Conservation (phyloP, 2,888 invertebrate genomes). For the Tenthredo livida region DNA sequence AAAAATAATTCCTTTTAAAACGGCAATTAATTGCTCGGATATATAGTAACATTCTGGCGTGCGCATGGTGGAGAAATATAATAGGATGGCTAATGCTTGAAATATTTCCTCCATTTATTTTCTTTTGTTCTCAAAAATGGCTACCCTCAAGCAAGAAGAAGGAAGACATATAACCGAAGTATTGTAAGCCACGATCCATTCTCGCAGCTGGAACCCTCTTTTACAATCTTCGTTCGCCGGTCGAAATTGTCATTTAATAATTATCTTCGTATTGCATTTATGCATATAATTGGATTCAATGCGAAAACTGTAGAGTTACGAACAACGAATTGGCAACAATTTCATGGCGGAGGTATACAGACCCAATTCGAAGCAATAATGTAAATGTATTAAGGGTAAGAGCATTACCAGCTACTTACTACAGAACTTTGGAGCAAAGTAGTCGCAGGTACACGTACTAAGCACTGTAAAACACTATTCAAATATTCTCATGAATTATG, state of each 20-base stretch:
- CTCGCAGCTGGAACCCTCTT: background rate
- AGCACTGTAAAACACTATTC: constrained; percentile 67
- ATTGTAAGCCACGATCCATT: background rate
- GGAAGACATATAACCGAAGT: background rate
- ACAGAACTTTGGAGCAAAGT: constrained; percentile 61
- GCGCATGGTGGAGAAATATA: constrained; percentile 25
- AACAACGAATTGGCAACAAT: background rate
- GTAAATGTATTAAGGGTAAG: constrained; percentile 64
- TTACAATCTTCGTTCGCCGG: background rate
- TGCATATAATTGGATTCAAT: background rate
- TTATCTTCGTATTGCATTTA: background rate
- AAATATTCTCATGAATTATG: constrained; percentile 68
- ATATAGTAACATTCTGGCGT: constrained; percentile 26
- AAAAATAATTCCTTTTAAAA: constrained; percentile 33
- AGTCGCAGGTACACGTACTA: constrained; percentile 63
- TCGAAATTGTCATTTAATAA: background rate
- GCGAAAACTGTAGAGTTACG: background rate
- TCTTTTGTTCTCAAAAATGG: constrained; percentile 21
- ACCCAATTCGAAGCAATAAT: constrained; percentile 59
- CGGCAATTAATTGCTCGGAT: constrained; percentile 43
- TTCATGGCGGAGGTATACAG: constrained; percentile 35
- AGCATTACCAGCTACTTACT: constrained; percentile 65
- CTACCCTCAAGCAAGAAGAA: background rate
- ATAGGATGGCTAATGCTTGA: constrained; percentile 36
- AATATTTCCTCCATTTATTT: constrained; percentile 35